phyloP scores from a whole-genome alignment of 2,113 vertebrate species.

The Eubucco bourcierii region DNA sequence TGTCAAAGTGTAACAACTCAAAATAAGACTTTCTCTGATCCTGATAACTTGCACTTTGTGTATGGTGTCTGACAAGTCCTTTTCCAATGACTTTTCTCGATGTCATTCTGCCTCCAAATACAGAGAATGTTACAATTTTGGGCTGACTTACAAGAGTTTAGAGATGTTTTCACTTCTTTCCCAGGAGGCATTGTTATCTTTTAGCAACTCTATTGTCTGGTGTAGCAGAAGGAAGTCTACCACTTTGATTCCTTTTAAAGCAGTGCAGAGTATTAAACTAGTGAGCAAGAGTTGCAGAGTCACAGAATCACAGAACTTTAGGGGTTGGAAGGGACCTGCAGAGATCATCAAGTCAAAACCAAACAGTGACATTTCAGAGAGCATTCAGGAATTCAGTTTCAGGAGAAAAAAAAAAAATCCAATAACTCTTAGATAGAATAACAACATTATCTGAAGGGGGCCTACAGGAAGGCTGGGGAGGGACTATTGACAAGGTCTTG shows the following conservation, averaged over 20 bases:
- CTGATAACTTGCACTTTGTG: conserved; percentile 1
- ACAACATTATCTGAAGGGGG: not conserved
- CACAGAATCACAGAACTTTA: too few species aligned
- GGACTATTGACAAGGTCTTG: too few species aligned
- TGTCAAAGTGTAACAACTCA: conserved; percentile 47
- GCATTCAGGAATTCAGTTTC: not conserved
- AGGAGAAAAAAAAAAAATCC: not conserved
- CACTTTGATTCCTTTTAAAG: conserved; percentile 47
- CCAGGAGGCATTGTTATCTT: conserved; percentile 60
- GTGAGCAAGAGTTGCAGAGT: conserved; percentile 37
- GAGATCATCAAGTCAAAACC: not conserved
- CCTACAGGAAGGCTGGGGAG: too few species aligned
- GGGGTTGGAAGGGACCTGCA: too few species aligned
- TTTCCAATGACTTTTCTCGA: conserved; percentile 37
- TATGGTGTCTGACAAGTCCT: conserved; percentile 7
- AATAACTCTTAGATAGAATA: not conserved
- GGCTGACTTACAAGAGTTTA: conserved; percentile 49
- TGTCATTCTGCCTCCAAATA: conserved; percentile 43
- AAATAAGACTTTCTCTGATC: conserved; percentile 32
- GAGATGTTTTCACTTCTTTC: conserved; percentile 43
- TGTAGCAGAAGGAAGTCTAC: conserved; percentile 42
- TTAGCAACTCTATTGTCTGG: conserved; percentile 57
- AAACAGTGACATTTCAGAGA: conserved; percentile 23
- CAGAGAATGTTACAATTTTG: conserved; percentile 35
- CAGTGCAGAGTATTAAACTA: not conserved